Evolutionary conservation across 1,140 invertebrate genomes (phyloP).

Genomic region (Drosophila lacertosa): DNA sequence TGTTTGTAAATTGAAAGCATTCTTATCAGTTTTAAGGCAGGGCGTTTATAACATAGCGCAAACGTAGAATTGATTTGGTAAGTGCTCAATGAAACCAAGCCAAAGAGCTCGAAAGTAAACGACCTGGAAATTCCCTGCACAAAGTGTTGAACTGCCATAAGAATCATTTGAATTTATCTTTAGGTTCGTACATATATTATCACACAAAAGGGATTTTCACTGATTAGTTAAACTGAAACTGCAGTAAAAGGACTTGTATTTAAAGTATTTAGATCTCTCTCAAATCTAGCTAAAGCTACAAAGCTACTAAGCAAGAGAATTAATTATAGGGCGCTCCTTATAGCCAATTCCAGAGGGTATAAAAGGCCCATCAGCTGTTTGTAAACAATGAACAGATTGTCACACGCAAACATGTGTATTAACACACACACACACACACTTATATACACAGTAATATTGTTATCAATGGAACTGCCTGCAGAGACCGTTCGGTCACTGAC

Average conservation of each 20-base stretch:
- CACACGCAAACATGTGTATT: constrained; percentile 3
- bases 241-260: too few relatives aligned
- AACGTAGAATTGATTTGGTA: constrained; percentile 10
- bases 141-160: not conserved
- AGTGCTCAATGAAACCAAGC: not conserved
- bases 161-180: too few relatives aligned
- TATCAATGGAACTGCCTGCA: constrained; percentile 48
- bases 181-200: too few relatives aligned
- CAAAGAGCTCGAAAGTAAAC: not conserved
- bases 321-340: not conserved
- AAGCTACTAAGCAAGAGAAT: too few relatives aligned
- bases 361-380: constrained; percentile 57
- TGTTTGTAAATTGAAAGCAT: not conserved
- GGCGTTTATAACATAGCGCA: constrained; percentile 3
- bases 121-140: not conserved
- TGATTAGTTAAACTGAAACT: too few relatives aligned
- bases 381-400: constrained; percentile 73
- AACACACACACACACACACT: constrained; percentile 10
- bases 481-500: constrained; percentile 16
- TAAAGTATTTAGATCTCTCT: too few relatives aligned
- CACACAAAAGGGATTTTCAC: too few relatives aligned
- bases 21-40: constrained; percentile 15
- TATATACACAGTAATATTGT: constrained; percentile 17
- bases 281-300: too few relatives aligned
- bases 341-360: constrained; percentile 18